phyloP scores from a whole-genome alignment of 1,140 invertebrate species.

The Diachasma alloeum region DNA sequence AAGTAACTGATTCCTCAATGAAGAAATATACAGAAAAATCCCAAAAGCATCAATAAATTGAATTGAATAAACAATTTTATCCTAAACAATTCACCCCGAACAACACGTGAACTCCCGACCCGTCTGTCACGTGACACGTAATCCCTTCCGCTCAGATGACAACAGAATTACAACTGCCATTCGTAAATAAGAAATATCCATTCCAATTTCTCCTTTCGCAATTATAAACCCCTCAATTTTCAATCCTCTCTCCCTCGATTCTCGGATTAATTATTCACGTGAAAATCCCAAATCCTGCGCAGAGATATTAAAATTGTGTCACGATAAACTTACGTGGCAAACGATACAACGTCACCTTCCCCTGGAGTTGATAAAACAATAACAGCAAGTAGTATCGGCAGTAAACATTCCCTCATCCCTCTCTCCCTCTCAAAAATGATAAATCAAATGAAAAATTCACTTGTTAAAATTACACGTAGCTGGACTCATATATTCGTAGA shows the following conservation, averaged over 20 bases:
- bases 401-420: constrained; percentile 48
- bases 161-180: neutral
- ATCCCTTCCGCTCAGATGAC: neutral
- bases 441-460: neutral
- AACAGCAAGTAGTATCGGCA: constrained; percentile 46
- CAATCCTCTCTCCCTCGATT: too few relatives aligned
- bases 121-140: constrained; percentile 7
- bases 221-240: too few relatives aligned
- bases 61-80: too few relatives aligned
- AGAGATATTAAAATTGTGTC: neutral
- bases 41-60: too few relatives aligned
- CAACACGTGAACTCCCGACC: neutral
- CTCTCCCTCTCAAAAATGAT: neutral
- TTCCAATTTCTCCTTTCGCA: too few relatives aligned
- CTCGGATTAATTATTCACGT: neutral
- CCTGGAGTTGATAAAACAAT: constrained; percentile 48
- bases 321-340: constrained; percentile 50
- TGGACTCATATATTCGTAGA: neutral
- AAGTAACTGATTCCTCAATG: too few relatives aligned
- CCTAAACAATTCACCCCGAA: neutral
- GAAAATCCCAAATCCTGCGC: neutral
- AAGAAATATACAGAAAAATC: too few relatives aligned
- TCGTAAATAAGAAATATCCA: neutral
- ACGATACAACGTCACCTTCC: constrained; percentile 49
- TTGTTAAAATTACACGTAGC: neutral